Percentiles rank a stretch among this genome's conserved stretches.
These are phyloP conservation scores for Himalopsyche japonica DNA, from an alignment of 2,888 invertebrate species.

Conservation along the genomic window DNA sequence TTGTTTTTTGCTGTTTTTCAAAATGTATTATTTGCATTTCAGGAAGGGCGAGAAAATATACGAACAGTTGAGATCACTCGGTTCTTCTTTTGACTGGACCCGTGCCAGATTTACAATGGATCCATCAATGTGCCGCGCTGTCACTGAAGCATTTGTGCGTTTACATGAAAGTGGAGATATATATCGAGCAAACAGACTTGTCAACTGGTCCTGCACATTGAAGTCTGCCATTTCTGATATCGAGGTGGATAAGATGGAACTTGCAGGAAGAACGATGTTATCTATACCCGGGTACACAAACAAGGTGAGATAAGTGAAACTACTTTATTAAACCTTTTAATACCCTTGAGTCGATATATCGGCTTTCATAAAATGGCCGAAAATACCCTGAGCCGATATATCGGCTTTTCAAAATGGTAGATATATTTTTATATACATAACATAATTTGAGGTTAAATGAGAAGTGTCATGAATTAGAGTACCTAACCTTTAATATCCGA, in stretches of 20 bases:
- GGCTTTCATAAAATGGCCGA: no score
- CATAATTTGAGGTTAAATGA: no score
- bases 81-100: conserved; percentile 94
- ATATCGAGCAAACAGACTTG: conserved; percentile 90
- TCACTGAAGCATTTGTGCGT: conserved; percentile 91
- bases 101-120: conserved; percentile 97
- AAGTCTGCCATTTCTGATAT: conserved; percentile 99
- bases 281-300: conserved; percentile 89
- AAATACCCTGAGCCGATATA: no score
- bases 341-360: no score
- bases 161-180: conserved; percentile 87
- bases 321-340: no score
- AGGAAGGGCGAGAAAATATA: conserved; percentile 76
- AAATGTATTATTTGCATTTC: conserved; percentile 43
- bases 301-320: conserved; percentile 52
- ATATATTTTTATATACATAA: no score
- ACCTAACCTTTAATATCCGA: no score
- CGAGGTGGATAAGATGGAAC: conserved; percentile 94
- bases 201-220: conserved; percentile 97
- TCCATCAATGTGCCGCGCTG: conserved; percentile 81
- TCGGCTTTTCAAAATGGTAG: no score
- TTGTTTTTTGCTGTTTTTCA: no score
- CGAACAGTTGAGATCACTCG: conserved; percentile 83
- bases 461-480: no score
- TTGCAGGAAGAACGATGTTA: conserved; percentile 82